These are phyloP conservation scores for Leistus spinibarbis DNA, from an alignment of 2,888 invertebrate genomes.

Conservation along the genomic window DNA sequence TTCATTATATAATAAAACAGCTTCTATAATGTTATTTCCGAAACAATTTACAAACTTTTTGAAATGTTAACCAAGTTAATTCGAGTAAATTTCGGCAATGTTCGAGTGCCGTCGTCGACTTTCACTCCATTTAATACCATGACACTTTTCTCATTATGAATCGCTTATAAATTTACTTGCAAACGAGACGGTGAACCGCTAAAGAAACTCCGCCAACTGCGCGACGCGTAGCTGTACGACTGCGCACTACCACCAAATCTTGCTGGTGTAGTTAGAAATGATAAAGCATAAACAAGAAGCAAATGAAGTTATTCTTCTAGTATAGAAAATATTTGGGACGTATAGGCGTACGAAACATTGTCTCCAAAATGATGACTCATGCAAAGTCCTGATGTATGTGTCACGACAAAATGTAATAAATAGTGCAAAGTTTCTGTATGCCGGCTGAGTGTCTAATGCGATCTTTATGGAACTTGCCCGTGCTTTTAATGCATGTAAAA, in stretches of 20 bases:
- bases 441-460: slow-evolving; percentile 17
- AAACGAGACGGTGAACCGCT: slow-evolving; percentile 50
- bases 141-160: slow-evolving; percentile 56
- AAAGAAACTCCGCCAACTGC: slow-evolving; percentile 47
- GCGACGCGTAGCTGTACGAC: slow-evolving; percentile 10
- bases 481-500: slow-evolving; percentile 31
- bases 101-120: slow-evolving; percentile 44
- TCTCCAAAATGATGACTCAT: no score
- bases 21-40: neutral
- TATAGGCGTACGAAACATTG: neutral
- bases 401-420: slow-evolving; percentile 28
- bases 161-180: slow-evolving; percentile 56
- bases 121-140: slow-evolving; percentile 55
- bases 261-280: neutral
- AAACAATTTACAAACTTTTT: neutral
- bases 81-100: slow-evolving; percentile 30
- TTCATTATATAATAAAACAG: no score
- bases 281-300: no score
- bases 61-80: slow-evolving; percentile 40
- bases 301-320: neutral
- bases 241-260: neutral
- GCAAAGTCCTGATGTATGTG: neutral
- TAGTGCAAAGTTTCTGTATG: slow-evolving; percentile 21
- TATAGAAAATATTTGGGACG: neutral
- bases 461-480: slow-evolving; percentile 21